Conservation (phyloP, 1,140 invertebrate species). For the Aradophagus sp. region DNA sequence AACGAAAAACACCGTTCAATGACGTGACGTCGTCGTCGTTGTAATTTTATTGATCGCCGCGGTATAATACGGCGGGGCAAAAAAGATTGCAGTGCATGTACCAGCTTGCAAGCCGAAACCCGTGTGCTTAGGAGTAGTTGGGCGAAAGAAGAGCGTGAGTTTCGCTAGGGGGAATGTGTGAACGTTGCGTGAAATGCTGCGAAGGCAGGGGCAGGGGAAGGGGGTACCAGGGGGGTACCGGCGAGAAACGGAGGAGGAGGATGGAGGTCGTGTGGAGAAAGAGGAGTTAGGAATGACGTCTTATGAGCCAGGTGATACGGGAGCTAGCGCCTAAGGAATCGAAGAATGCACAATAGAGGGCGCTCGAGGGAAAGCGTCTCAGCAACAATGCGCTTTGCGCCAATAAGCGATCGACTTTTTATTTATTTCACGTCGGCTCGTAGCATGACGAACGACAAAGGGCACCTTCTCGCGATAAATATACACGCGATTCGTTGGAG, state of each 20-base stretch:
- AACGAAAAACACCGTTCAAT: too few species aligned
- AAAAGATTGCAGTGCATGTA: constrained; percentile 5
- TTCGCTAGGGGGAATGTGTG: constrained; percentile 12
- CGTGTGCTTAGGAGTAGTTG: constrained; percentile 16
- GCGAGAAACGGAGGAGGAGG: constrained; percentile 6
- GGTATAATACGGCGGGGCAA: not conserved
- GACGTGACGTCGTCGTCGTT: too few species aligned
- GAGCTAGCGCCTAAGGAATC: constrained; percentile 12
- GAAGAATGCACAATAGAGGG: constrained; percentile 17
- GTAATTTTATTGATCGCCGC: constrained; percentile 15
- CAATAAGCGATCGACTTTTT: constrained; percentile 25
- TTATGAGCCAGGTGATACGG: constrained; percentile 44
- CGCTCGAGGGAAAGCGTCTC: constrained; percentile 8
- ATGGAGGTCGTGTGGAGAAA: constrained; percentile 7
- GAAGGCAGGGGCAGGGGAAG: too few species aligned
- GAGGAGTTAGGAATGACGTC: constrained; percentile 41
- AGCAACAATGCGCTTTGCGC: constrained; percentile 3
- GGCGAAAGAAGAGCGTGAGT: constrained; percentile 9
- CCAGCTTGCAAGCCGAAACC: constrained; percentile 25
- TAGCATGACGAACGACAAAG: too few species aligned
- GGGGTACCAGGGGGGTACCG: constrained; percentile 11
- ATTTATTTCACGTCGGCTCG: too few species aligned
- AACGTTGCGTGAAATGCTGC: constrained; percentile 7
- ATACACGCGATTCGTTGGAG: too few species aligned
- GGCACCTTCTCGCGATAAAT: too few species aligned